A percentile compares a stretch with the other conserved stretches of the same genome.
phyloP scores from a whole-genome alignment of 2,797 vertebrate genomes.

The Ctenopoma kingsleyae region DNA sequence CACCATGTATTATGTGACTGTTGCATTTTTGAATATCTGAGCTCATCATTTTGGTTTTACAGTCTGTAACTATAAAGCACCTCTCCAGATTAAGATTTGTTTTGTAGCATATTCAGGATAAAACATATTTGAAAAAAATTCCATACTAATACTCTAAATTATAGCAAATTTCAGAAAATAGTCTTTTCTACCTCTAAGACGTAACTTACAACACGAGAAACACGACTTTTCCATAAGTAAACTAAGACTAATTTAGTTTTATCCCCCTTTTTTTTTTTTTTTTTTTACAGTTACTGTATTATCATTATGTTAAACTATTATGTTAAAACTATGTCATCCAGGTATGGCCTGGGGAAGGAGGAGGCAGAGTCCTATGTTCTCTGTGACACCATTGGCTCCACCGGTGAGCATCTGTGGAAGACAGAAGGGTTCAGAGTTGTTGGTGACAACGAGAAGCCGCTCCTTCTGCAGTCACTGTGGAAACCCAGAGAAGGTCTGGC shows the following conservation, averaged over 20 bases:
- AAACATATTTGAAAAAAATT: no score
- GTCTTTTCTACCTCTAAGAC: no score
- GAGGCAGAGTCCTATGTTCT: slow-evolving; percentile 82
- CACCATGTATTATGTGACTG: not conserved
- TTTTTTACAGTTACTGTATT: not conserved
- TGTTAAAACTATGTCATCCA: slow-evolving; percentile 28
- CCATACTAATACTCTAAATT: no score
- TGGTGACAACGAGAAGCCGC: slow-evolving; percentile 86
- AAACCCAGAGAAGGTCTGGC: slow-evolving; percentile 87
- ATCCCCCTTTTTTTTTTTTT: no score
- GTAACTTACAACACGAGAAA: slow-evolving; percentile 1
- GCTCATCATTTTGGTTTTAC: not conserved
- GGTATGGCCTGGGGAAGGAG: slow-evolving; percentile 84
- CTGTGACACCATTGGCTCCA: slow-evolving; percentile 86
- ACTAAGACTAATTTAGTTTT: not conserved
- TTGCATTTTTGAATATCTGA: slow-evolving; percentile 1
- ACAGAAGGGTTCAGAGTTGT: slow-evolving; percentile 85
- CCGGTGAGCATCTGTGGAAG: slow-evolving; percentile 77
- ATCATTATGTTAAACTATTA: not conserved
- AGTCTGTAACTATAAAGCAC: not conserved
- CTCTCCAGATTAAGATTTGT: no score
- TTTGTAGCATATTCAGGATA: no score
- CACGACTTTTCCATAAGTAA: not conserved
- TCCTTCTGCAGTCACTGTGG: slow-evolving; percentile 88
- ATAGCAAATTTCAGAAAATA: no score